Percentiles rank a stretch among this genome's conserved stretches.
Conservation (phyloP, 2,888 invertebrate genomes). For the Leptinotarsa tumamoca region DNA sequence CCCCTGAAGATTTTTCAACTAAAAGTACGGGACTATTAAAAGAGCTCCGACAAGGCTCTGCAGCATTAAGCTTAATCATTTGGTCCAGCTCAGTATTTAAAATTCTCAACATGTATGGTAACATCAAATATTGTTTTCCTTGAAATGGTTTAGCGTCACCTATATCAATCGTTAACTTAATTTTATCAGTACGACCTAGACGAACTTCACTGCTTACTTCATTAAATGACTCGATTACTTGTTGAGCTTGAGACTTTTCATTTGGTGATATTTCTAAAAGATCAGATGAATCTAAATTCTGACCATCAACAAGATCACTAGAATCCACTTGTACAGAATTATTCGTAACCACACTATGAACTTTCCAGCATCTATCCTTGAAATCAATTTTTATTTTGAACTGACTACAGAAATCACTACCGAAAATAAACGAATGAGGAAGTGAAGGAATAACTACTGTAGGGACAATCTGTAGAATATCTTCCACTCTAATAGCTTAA, state of each 20-base stretch:
- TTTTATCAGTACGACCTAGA: not conserved
- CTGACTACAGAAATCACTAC: no score
- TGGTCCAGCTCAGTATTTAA: not conserved
- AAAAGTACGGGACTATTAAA: not conserved
- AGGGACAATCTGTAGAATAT: no score
- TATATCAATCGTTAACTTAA: not conserved
- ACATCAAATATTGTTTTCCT: not conserved
- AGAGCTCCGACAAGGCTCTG: not conserved
- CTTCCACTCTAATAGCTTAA: no score
- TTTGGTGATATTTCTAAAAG: no score
- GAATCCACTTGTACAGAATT: no score
- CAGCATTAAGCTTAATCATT: not conserved
- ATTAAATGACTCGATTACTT: not conserved
- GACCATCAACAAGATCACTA: no score
- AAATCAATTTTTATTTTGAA: no score
- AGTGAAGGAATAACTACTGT: no score
- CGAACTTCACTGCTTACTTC: constrained; percentile 2
- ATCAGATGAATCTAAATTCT: no score
- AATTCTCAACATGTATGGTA: not conserved
- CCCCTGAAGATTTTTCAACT: constrained; percentile 8
- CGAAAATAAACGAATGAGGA: no score
- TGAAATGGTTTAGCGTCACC: not conserved
- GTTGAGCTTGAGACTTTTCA: not conserved
- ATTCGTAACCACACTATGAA: no score
- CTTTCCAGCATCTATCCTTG: no score